Conservation (phyloP, 2,113 vertebrate genomes). For the Xiphophorus hellerii region DNA sequence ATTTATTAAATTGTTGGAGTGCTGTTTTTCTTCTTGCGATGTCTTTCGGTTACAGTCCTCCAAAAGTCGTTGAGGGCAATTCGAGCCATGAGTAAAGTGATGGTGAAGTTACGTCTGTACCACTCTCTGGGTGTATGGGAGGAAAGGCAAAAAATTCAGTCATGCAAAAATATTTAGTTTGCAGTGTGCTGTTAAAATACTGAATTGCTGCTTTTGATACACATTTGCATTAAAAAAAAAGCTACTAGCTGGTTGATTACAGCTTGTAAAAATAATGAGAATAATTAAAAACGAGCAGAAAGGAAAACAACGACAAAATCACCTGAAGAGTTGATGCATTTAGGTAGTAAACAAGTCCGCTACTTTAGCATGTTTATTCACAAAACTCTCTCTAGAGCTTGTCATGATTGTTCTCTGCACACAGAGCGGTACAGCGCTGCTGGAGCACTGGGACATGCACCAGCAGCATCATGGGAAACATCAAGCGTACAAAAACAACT, state of each 20-base stretch:
- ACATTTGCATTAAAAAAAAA: background rate
- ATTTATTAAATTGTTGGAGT: constrained; percentile 40
- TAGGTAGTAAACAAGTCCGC: background rate
- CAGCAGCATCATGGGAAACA: background rate
- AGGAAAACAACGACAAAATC: background rate
- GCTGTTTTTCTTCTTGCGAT: constrained; percentile 26
- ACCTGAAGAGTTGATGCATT: background rate
- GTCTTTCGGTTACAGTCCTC: constrained; percentile 72
- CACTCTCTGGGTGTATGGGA: constrained; percentile 81
- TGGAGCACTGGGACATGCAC: background rate
- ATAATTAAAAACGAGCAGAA: background rate
- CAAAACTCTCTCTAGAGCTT: background rate
- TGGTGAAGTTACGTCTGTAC: constrained; percentile 91
- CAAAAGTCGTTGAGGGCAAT: constrained; percentile 83
- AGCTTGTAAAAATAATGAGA: background rate
- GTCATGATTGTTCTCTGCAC: background rate
- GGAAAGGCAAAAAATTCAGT: background rate
- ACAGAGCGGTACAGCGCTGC: background rate
- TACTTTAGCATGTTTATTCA: constrained; percentile 13
- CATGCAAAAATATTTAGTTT: background rate
- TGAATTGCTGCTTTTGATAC: background rate
- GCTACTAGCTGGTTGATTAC: background rate
- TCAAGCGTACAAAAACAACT: constrained; percentile 33
- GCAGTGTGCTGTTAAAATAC: background rate
- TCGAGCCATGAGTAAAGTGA: constrained; percentile 91